These are phyloP conservation scores for Lethenteron reissneri DNA, from an alignment of 2,113 vertebrate genomes.

Conservation along the genomic window DNA sequence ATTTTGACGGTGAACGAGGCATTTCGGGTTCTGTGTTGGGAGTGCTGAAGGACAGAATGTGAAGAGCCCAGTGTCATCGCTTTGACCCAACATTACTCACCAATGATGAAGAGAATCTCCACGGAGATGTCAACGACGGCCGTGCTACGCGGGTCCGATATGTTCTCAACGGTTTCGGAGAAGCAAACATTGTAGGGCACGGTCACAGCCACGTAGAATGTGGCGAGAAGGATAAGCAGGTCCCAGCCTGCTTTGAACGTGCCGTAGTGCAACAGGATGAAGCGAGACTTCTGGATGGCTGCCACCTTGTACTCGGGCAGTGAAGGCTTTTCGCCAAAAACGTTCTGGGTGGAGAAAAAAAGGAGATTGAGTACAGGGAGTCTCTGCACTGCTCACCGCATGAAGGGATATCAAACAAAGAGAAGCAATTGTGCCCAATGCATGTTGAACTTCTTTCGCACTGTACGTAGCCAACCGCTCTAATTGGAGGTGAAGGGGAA, in stretches of 20 bases:
- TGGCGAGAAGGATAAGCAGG: conserved; percentile 42
- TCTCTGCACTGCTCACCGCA: background rate
- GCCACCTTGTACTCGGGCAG: conserved; percentile 49
- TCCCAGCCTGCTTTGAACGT: conserved; percentile 52
- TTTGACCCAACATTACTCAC: conserved; percentile 16
- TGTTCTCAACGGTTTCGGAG: conserved; percentile 23
- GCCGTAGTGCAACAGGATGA: conserved; percentile 45
- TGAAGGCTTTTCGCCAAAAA: conserved; percentile 42
- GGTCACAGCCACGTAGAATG: conserved; percentile 49
- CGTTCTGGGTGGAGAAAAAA: conserved; percentile 21
- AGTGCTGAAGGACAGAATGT: too few relatives aligned
- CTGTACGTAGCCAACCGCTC: too few relatives aligned
- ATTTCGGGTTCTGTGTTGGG: too few relatives aligned
- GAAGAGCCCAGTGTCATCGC: too few relatives aligned
- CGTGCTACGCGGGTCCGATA: conserved; percentile 21
- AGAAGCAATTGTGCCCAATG: background rate
- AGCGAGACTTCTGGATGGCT: conserved; percentile 42
- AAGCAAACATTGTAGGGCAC: conserved; percentile 51
- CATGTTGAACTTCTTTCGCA: too few relatives aligned
- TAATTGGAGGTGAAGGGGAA: too few relatives aligned
- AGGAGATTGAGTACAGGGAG: background rate
- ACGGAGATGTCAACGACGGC: conserved; percentile 41
- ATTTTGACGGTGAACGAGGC: too few relatives aligned
- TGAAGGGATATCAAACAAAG: background rate
- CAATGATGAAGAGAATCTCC: conserved; percentile 45